Evolutionary conservation across 1,140 invertebrate species (phyloP).

Genomic region (Drosophila nigrodunni): DNA sequence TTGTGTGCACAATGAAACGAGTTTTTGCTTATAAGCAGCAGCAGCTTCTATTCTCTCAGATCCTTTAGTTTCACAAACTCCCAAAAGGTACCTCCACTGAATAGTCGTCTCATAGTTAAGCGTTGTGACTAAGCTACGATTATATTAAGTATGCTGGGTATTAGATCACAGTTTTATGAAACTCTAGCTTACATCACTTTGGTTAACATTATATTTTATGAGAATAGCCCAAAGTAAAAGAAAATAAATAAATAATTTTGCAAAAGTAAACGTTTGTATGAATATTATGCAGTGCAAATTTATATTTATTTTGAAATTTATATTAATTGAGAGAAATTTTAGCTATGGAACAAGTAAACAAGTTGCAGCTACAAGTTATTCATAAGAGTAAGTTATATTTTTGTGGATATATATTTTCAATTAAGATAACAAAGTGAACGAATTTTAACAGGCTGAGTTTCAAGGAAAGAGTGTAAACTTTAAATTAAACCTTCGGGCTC

Average conservation of each 20-base stretch:
- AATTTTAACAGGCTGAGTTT: too few relatives aligned
- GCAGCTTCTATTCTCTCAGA: not conserved
- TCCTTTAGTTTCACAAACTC: not conserved
- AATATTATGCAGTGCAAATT: slow-evolving; percentile 1
- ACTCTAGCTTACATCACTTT: not conserved
- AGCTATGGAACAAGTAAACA: too few relatives aligned
- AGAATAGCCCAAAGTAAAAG: slow-evolving; percentile 1
- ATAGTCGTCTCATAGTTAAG: slow-evolving; percentile 7
- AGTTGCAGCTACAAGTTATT: too few relatives aligned
- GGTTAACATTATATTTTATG: slow-evolving; percentile 8
- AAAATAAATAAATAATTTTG: not conserved
- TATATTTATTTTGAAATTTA: not conserved
- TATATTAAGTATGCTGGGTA: slow-evolving; percentile 29
- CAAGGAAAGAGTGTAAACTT: too few relatives aligned
- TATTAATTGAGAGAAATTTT: too few relatives aligned
- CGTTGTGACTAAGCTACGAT: slow-evolving; percentile 24
- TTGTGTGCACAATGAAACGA: slow-evolving; percentile 45
- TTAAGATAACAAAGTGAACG: too few relatives aligned
- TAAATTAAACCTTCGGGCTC: too few relatives aligned
- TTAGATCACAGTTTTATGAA: slow-evolving; percentile 31
- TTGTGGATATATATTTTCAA: too few relatives aligned
- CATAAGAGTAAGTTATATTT: too few relatives aligned
- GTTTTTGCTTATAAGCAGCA: slow-evolving; percentile 33
- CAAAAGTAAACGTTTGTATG: too few relatives aligned
- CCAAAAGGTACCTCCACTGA: not conserved